phyloP scores from a whole-genome alignment of 2,113 vertebrate genomes.

The Mus musculus region GRCm39 chrX:35423001-35423500 shows the following conservation, averaged over 20 bases:
- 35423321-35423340: conserved; percentile 14
- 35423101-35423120: neutral
- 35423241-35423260: neutral
- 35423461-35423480: too few species aligned
- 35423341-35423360: conserved; percentile 22
- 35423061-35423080: neutral
- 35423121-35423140: neutral
- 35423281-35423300: conserved; percentile 26
- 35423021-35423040: neutral
- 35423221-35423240: neutral
- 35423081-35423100: neutral
- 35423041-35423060: neutral
- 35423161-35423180: neutral
- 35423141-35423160: neutral
- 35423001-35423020: neutral
- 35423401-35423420: too few species aligned
- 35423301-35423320: neutral
- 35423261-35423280: conserved; percentile 21
- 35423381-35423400: too few species aligned
- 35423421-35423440: too few species aligned
- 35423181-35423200: neutral
- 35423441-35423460: too few species aligned
- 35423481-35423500: too few species aligned
- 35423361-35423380: too few species aligned
- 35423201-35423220: neutral